Evolutionary conservation across 2,888 invertebrate genomes (phyloP), one percentile per base, ranked within the genome.

Genomic region (Cerceris rybyensis): DNA sequence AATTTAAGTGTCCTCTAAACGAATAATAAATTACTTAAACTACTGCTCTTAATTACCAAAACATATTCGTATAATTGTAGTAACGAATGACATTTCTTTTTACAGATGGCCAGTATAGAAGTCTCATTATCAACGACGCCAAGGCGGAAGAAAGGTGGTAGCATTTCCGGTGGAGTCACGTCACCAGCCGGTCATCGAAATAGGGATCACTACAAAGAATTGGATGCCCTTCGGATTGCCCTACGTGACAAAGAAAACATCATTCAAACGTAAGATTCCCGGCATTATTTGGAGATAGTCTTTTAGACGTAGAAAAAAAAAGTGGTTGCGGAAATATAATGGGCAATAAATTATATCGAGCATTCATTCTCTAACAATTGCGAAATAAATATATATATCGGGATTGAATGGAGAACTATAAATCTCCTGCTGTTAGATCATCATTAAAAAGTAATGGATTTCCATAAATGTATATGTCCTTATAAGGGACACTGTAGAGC

Each of bases 81-180:
- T 6, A 28, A 17, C 17, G 52, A 50, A 54, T 17, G 41, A 13
- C 42, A 6, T 43, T 64, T 39, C 7, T 55, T 43, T n/a, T 90
- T 91, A 17, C 89, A 97, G 96, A 97, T 97, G 96, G 96, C 97
- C 74, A 96, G 95, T 88, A 96, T 97, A 87, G 97, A 97, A 92
- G 96, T 97, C 67, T 97, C 97, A 0, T 93, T 97, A 87, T 95
- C 95, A 60, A 94, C 94, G 71, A 94, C 94, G n/a, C 94, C 95
- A 1, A 92, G 94, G 66, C 93, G 95, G 81, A 94, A 95, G 75
- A 93, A 94, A 75, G 93, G 94, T 67, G 93, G 93, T 77, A 93
- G 93, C 78, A 84, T 91, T 82, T 90, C 91, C 74, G 91, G 91
- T 49, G 89, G 89, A 68, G 86, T 90, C 16, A 88, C 89, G 59